Evolutionary conservation across 1,140 invertebrate genomes (phyloP), one percentile per base, ranked within the genome.

Genomic region (Ruditapes philippinarum): DNA sequence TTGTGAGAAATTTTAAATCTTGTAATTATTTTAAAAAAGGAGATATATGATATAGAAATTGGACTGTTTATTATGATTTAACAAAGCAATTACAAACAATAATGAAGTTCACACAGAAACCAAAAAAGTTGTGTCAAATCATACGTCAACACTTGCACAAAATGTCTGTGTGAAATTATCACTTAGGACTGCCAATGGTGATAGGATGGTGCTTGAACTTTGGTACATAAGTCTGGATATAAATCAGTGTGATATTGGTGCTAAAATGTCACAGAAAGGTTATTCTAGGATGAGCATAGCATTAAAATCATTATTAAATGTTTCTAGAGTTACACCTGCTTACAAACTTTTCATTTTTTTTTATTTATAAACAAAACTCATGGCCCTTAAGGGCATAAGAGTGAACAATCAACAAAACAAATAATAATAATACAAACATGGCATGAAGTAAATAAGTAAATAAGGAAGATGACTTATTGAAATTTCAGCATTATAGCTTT

Each of bases 161-260:
- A n/a, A n/a, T n/a, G n/a, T n/a, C n/a, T 98, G 98, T 94, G 97
- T 99, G 60, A 98, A 99, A 96, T 99, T 99, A 81, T 98, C 98
- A 0, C 96, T 99, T 17, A 97, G 97, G 94, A 99, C 98, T 12
- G 97, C 97, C 7, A 98, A 99, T 95, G 98, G 98, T n/a, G 98
- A 99, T 93, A 97, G 97, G 90, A 98, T 99, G 97, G 97, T 98
- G 36, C 96, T 99, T 60, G n/a, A n/a, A n/a, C n/a, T n/a, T n/a
- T n/a, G n/a, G n/a, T n/a, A n/a, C n/a, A n/a, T n/a, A n/a, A n/a
- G 98, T 40, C 65, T 94, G 14, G 91, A 93, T 84, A 60, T 65
- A 14, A 91, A 92, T 0, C 73, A 74, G 5, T 91, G 88, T 85
- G 93, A 93, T 74, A 68, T 89, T 33, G 97, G 97, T 11, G 96